Evolutionary conservation across 1,140 invertebrate species (phyloP).

Genomic region (Papilio polytes): DNA sequence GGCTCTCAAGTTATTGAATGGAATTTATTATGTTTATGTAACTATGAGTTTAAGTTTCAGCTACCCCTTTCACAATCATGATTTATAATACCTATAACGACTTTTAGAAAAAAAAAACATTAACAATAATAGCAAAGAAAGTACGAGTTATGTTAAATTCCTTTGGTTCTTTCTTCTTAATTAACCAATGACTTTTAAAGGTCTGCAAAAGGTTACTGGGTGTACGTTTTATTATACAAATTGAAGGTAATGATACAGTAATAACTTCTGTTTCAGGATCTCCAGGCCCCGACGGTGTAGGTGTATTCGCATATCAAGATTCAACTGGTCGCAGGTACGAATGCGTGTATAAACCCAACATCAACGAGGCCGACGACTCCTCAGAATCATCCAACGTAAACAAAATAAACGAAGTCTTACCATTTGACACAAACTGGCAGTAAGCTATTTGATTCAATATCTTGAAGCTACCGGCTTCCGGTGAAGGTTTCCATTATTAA

Average conservation of each 20-base stretch:
- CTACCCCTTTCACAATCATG: too few species aligned
- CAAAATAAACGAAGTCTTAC: conserved; percentile 24
- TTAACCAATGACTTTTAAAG: too few species aligned
- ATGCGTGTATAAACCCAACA: conserved; percentile 66
- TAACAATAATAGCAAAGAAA: too few species aligned
- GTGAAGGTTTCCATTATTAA: conserved; percentile 52
- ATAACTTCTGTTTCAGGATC: conserved; percentile 47
- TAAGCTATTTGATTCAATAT: conserved; percentile 24
- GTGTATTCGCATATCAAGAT: conserved; percentile 69
- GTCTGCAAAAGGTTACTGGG: too few species aligned
- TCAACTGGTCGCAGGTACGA: conserved; percentile 75
- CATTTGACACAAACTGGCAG: conserved; percentile 23
- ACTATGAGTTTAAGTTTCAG: too few species aligned
- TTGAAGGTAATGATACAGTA: background rate
- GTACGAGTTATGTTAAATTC: too few species aligned
- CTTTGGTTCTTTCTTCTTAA: background rate
- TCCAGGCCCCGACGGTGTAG: conserved; percentile 57
- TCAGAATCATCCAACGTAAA: conserved; percentile 23
- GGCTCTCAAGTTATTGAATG: too few species aligned
- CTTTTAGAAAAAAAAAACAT: too few species aligned
- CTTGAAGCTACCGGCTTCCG: conserved; percentile 53
- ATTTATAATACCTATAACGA: too few species aligned
- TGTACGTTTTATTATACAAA: too few species aligned
- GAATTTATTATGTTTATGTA: too few species aligned
- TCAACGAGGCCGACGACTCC: conserved; percentile 47